These are phyloP conservation scores for Microtus richardsoni DNA, from an alignment of 2,113 vertebrate species.

Conservation along the genomic window DNA sequence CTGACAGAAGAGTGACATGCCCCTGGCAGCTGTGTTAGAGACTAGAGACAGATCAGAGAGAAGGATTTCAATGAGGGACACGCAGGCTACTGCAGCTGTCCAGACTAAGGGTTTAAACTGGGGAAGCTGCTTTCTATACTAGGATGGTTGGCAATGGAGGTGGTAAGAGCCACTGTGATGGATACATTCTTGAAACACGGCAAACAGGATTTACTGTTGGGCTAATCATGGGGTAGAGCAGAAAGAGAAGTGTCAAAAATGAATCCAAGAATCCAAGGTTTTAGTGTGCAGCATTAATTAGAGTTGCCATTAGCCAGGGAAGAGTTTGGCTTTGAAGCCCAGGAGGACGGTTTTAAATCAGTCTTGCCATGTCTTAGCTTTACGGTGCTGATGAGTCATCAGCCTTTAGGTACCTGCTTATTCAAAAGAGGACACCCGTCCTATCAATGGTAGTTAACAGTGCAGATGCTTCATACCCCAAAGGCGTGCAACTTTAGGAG, in stretches of 20 bases:
- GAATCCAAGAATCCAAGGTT: not conserved
- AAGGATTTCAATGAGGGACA: not conserved
- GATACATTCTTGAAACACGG: not conserved
- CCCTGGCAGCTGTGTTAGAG: not conserved
- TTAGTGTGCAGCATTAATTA: not conserved
- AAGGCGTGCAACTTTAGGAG: not conserved
- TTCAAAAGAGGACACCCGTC: not conserved
- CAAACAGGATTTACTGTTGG: not conserved
- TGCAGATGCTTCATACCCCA: constrained; percentile 36
- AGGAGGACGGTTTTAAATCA: not conserved
- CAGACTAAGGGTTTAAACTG: not conserved
- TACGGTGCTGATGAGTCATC: not conserved
- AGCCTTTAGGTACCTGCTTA: constrained; percentile 2
- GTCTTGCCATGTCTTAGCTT: not conserved
- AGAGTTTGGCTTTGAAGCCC: not conserved
- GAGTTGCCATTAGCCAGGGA: not conserved
- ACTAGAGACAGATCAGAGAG: not conserved
- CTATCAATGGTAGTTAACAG: not conserved
- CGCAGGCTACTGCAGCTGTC: not conserved
- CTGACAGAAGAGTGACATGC: not conserved
- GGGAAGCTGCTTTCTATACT: not conserved
- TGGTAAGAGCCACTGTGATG: not conserved
- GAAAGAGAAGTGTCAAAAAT: not conserved
- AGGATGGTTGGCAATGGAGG: not conserved
- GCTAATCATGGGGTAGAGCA: not conserved